Evolutionary conservation across 2,797 vertebrate species (phyloP), one percentile per base, ranked within the genome.

Genomic region (Fistularia tabacaria): DNA sequence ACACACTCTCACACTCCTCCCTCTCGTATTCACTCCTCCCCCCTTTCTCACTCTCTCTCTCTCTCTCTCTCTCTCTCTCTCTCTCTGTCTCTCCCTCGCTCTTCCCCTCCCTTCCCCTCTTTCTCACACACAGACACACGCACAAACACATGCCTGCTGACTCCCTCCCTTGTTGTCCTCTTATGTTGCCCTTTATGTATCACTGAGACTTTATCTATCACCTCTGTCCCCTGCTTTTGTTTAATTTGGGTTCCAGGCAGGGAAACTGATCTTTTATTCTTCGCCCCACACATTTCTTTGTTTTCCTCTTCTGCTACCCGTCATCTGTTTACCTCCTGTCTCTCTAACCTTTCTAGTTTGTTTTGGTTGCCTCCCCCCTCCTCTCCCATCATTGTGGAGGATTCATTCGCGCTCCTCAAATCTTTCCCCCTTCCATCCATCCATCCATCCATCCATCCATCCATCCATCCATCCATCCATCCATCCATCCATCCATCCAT

Each of bases 111-210:
- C 47, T 46, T 57, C 13, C 43, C 46, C 44, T 7, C 51, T 54
- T 46, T 6, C 14, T 14, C 46, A 37, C 51, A 54, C 42, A 11
- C 25, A 14, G 14, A 42, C 12, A 46, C 15, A 14, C 55, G 77
- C 51, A 42, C 62, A 56, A 56, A 61, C 67, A 73, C 73, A 55
- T 45, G 44, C 61, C 66, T 73, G 62, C 76, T 67, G 68, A 69
- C 74, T 86, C 80, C 66, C 63, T 13, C 62, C 70, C 66, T 73
- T 63, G 25, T 25, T 25, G 25, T 55, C 49, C 54, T 54, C 51
- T 58, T 58, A 62, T 56, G 60, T 59, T 63, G 49, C 59, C 74
- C 67, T 59, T 74, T 72, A 64, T 69, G 66, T 81, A 66, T 74
- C 80, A 78, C 75, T 54, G 71, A 77, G 74, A 74, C 76, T 57